Percentiles rank a stretch among this genome's conserved stretches.
phyloP scores from a whole-genome alignment of 2,113 vertebrate species.

The Heteronetta atricapilla region DNA sequence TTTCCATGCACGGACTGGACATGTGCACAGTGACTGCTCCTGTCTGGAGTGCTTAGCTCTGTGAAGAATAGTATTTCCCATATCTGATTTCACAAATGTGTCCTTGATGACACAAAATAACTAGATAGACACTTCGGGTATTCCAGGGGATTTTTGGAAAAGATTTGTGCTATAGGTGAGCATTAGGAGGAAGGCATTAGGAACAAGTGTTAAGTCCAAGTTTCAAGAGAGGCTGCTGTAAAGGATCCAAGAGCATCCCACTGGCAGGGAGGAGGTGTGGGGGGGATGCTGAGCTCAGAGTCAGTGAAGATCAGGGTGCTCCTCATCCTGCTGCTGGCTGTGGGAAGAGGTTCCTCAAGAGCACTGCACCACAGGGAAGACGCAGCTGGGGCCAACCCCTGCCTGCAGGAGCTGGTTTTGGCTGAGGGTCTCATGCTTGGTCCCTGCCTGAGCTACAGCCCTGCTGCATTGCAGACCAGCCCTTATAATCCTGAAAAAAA shows the following conservation, averaged over 20 bases:
- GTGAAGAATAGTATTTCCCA: neutral
- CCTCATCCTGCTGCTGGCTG: neutral
- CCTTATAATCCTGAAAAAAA: neutral
- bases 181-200: neutral
- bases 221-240: neutral
- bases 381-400: rapidly evolving
- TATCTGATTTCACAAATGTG: neutral
- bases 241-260: too few relatives aligned
- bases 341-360: neutral
- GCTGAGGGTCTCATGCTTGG: neutral
- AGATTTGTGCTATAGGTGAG: neutral
- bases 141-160: neutral
- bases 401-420: neutral
- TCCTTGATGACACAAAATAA: neutral
- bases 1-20: neutral
- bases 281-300: neutral
- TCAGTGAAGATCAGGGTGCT: neutral
- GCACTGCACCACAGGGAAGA: neutral
- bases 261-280: rapidly evolving
- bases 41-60: neutral
- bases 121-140: neutral
- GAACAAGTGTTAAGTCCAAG: neutral
- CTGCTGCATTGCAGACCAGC: neutral
- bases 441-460: neutral
- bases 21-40: neutral